These are phyloP conservation scores for Microcebus murinus DNA, from an alignment of 2,113 vertebrate genomes.

Conservation along the genomic window DNA sequence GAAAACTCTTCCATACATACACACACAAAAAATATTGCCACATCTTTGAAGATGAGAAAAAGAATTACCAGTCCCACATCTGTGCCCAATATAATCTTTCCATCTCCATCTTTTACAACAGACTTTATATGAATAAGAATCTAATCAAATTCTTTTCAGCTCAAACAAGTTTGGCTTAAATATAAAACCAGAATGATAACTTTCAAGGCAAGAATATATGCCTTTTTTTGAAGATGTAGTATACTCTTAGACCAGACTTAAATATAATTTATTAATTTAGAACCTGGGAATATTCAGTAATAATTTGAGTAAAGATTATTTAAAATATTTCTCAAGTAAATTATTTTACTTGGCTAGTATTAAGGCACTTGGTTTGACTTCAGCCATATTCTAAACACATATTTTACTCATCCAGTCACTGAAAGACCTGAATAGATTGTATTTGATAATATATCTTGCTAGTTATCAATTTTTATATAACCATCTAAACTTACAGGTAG, in stretches of 20 bases:
- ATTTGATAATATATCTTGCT: background rate
- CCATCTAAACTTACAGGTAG: background rate
- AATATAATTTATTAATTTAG: background rate
- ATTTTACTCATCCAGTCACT: background rate
- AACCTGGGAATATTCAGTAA: background rate
- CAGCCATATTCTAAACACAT: background rate
- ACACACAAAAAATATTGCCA: background rate
- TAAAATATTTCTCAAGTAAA: background rate
- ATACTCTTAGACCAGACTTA: background rate
- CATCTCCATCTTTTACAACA: rapidly evolving
- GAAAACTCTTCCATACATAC: background rate
- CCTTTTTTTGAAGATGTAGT: background rate
- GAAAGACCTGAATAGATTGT: background rate
- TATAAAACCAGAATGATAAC: background rate
- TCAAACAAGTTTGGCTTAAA: background rate
- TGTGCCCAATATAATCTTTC: too few species aligned
- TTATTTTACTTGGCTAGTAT: background rate
- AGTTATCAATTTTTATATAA: background rate
- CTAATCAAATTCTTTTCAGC: background rate
- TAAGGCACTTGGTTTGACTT: background rate
- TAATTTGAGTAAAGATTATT: background rate
- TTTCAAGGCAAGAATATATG: background rate
- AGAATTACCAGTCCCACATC: background rate
- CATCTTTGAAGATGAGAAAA: background rate
- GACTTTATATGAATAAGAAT: background rate